Evolutionary conservation across 2,888 invertebrate genomes (phyloP).

Genomic region (Polydrusus pterygomalis): DNA sequence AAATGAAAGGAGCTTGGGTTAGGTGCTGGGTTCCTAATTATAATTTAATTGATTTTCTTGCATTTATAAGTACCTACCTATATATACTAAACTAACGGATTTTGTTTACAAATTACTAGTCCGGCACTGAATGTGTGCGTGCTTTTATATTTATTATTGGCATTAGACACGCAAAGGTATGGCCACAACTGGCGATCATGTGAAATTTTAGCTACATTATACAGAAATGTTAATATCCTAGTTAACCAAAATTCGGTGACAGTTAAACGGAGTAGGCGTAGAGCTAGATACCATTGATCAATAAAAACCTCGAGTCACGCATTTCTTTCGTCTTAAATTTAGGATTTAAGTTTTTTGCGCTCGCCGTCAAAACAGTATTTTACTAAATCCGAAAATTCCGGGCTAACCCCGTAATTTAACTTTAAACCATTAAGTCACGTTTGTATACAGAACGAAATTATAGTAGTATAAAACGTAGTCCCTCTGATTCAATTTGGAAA

Average conservation of each 20-base stretch:
- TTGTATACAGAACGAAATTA: no score
- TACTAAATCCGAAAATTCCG: no score
- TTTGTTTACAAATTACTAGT: conserved; percentile 4
- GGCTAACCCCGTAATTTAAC: no score
- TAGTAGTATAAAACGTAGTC: no score
- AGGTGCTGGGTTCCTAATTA: no score
- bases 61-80: no score
- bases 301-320: conserved; percentile 19
- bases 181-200: conserved; percentile 10
- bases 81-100: neutral
- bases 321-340: neutral
- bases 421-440: no score
- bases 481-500: no score
- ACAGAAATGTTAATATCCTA: conserved; percentile 22
- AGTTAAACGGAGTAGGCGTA: conserved; percentile 20
- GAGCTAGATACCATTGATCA: conserved; percentile 1
- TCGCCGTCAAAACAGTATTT: no score
- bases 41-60: no score
- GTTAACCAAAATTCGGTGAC: conserved; percentile 22
- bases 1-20: no score
- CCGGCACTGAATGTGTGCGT: conserved; percentile 3
- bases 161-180: conserved; percentile 5
- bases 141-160: conserved; percentile 9
- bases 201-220: conserved; percentile 17
- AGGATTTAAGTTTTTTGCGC: neutral